phyloP scores from a whole-genome alignment of 2,113 vertebrate genomes.

The Percopsis transmontana region DNA sequence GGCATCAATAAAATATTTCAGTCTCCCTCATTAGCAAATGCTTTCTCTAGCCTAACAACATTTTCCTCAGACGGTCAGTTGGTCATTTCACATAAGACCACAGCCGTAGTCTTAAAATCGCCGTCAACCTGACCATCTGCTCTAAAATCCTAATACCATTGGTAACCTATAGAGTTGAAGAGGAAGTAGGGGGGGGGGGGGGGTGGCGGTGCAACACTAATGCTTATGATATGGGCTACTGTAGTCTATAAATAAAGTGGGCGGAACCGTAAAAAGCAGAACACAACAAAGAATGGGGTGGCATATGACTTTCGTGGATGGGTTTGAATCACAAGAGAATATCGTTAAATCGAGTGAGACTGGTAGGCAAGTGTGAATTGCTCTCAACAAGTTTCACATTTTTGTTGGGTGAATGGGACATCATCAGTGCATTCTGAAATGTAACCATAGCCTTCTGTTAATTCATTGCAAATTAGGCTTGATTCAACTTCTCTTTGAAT shows the following conservation, averaged over 20 bases:
- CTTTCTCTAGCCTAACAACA: not conserved
- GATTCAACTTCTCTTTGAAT: too few relatives aligned
- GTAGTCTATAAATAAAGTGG: too few relatives aligned
- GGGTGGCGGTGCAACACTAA: not conserved
- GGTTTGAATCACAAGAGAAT: slow-evolving; percentile 14
- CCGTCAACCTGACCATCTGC: slow-evolving; percentile 60
- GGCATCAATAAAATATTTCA: not conserved
- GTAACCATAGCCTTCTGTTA: slow-evolving; percentile 16
- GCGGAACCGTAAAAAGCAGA: too few relatives aligned
- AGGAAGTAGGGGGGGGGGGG: not conserved
- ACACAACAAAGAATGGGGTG: not conserved
- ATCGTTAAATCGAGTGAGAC: not conserved
- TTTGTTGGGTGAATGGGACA: not conserved
- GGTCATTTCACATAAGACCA: not conserved
- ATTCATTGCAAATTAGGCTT: too few relatives aligned
- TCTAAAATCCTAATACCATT: slow-evolving; percentile 54
- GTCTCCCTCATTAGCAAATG: not conserved
- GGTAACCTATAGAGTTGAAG: slow-evolving; percentile 19
- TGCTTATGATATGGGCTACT: too few relatives aligned
- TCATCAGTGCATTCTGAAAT: slow-evolving; percentile 7
- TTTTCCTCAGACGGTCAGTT: slow-evolving; percentile 10
- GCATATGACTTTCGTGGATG: not conserved
- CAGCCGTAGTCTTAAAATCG: slow-evolving; percentile 20
- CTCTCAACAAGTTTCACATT: slow-evolving; percentile 1
- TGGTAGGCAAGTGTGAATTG: slow-evolving; percentile 24